Conservation (phyloP, 1,140 invertebrate species). For the Conus betulinus region DNA sequence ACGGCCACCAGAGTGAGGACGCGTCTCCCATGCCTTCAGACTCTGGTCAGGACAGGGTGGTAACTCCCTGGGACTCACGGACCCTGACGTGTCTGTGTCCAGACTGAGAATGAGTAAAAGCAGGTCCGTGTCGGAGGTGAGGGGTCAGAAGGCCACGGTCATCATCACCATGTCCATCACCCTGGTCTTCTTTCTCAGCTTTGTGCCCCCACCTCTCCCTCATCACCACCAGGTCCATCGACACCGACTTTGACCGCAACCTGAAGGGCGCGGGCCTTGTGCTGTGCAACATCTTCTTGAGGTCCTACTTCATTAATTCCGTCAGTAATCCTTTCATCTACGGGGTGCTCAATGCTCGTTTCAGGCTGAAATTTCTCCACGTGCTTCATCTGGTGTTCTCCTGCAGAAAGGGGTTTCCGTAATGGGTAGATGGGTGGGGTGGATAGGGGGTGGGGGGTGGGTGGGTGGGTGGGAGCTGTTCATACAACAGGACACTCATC, state of each 20-base stretch:
- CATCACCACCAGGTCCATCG: constrained; percentile 28
- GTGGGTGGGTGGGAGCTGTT: too few relatives aligned
- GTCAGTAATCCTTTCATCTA: constrained; percentile 48
- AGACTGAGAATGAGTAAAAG: not conserved
- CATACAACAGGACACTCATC: too few relatives aligned
- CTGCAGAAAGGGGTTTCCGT: not conserved
- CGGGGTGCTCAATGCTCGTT: constrained; percentile 38
- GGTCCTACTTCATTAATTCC: constrained; percentile 49
- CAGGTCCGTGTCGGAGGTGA: not conserved
- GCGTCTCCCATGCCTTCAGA: too few relatives aligned
- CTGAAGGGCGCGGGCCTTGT: constrained; percentile 32
- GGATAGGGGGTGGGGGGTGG: too few relatives aligned
- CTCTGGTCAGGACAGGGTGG: too few relatives aligned
- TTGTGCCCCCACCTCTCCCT: constrained; percentile 45
- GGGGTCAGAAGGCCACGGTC: constrained; percentile 35
- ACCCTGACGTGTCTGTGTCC: too few relatives aligned
- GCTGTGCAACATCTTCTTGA: constrained; percentile 44
- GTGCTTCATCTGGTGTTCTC: not conserved
- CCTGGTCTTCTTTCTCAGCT: constrained; percentile 52
- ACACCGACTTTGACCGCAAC: constrained; percentile 28
- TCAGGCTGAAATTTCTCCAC: constrained; percentile 18
- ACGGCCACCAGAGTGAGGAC: too few relatives aligned
- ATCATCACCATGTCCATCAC: constrained; percentile 52
- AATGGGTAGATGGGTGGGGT: too few relatives aligned
- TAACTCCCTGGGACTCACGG: too few relatives aligned